Conservation (phyloP, 2,888 invertebrate genomes). For the Lepidocyrtoides sp. region DNA sequence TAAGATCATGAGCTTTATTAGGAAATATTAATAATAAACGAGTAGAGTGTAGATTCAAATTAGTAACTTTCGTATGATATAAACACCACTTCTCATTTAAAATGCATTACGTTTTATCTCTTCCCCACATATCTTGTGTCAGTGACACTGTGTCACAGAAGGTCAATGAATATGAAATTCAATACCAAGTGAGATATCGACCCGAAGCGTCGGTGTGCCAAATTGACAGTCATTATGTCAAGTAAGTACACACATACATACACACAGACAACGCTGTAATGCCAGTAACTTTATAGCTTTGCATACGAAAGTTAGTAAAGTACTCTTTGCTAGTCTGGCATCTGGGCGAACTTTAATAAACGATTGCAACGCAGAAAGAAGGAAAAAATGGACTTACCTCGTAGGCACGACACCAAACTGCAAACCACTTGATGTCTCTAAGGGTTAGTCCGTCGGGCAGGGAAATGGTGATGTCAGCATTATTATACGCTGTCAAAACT, state of each 20-base stretch:
- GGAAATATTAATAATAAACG: not conserved
- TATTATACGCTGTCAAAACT: slow-evolving; percentile 93
- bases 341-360: not conserved
- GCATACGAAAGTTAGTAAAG: too few relatives aligned
- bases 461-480: slow-evolving; percentile 93
- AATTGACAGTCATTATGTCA: too few relatives aligned
- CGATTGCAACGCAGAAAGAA: not conserved
- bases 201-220: too few relatives aligned
- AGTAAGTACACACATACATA: too few relatives aligned
- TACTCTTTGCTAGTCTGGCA: not conserved
- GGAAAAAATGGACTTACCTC: slow-evolving; percentile 88
- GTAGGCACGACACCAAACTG: slow-evolving; percentile 97
- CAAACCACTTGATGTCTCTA: slow-evolving; percentile 94
- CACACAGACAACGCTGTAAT: too few relatives aligned
- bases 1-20: slow-evolving; percentile 26
- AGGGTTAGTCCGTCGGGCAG: slow-evolving; percentile 95
- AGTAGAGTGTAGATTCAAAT: not conserved
- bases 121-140: too few relatives aligned
- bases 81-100: too few relatives aligned
- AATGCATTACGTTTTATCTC: too few relatives aligned
- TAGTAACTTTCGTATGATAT: too few relatives aligned
- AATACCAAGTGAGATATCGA: not conserved
- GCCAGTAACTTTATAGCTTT: too few relatives aligned
- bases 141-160: not conserved
- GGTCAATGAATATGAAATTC: not conserved